These are phyloP conservation scores for Macrobrachium nipponense DNA, from an alignment of 1,140 invertebrate species.

Conservation along the genomic window DNA sequence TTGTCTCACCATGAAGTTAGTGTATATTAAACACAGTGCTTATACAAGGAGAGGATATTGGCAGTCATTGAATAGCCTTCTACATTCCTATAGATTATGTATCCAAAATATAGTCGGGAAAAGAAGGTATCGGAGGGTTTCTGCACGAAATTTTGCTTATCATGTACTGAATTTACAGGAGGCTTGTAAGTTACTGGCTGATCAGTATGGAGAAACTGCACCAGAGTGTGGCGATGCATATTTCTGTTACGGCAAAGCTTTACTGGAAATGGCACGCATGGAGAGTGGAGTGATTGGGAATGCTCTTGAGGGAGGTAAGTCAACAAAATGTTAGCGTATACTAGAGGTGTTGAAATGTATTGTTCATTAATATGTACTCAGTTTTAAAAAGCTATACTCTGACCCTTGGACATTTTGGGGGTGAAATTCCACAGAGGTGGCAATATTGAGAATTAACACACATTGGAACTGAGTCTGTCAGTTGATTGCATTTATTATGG, in stretches of 20 bases:
- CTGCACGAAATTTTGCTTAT: background rate
- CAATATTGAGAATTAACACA: too few relatives aligned
- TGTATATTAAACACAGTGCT: too few relatives aligned
- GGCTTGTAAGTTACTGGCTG: slow-evolving; percentile 79
- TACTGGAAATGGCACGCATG: slow-evolving; percentile 83
- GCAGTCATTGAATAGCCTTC: too few relatives aligned
- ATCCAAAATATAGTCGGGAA: too few relatives aligned
- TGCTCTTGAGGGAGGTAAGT: slow-evolving; percentile 72
- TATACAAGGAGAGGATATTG: too few relatives aligned
- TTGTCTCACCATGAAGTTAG: too few relatives aligned
- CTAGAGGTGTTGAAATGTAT: background rate
- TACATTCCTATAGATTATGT: too few relatives aligned
- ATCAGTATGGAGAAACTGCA: slow-evolving; percentile 80
- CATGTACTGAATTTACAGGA: slow-evolving; percentile 72
- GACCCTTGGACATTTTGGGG: background rate
- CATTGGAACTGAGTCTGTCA: too few relatives aligned
- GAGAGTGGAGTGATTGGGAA: slow-evolving; percentile 84
- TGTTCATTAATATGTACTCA: background rate
- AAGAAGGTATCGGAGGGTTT: too few relatives aligned
- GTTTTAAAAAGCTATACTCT: background rate
- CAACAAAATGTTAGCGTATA: background rate
- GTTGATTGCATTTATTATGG: too few relatives aligned
- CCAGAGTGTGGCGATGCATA: slow-evolving; percentile 87
- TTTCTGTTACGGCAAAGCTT: slow-evolving; percentile 81
- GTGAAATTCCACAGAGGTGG: too few relatives aligned